Conservation (phyloP, 2,797 vertebrate genomes). For the Onychomys arenicola region DNA sequence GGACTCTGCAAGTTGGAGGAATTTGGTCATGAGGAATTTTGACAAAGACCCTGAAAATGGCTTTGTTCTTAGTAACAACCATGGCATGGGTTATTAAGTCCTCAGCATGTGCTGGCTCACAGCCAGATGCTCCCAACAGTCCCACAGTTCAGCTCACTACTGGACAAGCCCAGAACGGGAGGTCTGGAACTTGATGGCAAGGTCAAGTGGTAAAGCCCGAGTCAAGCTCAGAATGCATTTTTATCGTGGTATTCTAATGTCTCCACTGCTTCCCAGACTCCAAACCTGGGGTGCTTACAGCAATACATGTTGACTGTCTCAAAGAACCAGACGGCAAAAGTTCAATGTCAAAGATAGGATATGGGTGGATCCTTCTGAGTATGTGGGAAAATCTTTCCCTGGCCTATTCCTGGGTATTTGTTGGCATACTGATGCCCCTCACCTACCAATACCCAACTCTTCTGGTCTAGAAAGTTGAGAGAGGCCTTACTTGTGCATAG, state of each 20-base stretch:
- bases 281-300: slow-evolving; percentile 23
- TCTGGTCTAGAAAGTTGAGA: neutral
- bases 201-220: neutral
- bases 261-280: neutral
- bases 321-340: neutral
- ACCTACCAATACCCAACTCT: neutral
- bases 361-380: neutral
- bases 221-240: neutral
- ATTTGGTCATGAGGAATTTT: slow-evolving; percentile 55
- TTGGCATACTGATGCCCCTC: neutral
- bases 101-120: neutral
- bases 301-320: neutral
- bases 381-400: neutral
- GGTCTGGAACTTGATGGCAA: neutral
- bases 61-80: neutral
- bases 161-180: neutral
- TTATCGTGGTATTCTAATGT: rapidly evolving
- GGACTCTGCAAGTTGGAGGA: slow-evolving; percentile 10
- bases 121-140: neutral
- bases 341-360: neutral
- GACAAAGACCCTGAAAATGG: slow-evolving; percentile 27
- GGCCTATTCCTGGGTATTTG: neutral
- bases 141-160: no score
- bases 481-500: neutral
- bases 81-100: neutral